Conservation (phyloP, 2,113 vertebrate genomes). For the Gambusia affinis region DNA sequence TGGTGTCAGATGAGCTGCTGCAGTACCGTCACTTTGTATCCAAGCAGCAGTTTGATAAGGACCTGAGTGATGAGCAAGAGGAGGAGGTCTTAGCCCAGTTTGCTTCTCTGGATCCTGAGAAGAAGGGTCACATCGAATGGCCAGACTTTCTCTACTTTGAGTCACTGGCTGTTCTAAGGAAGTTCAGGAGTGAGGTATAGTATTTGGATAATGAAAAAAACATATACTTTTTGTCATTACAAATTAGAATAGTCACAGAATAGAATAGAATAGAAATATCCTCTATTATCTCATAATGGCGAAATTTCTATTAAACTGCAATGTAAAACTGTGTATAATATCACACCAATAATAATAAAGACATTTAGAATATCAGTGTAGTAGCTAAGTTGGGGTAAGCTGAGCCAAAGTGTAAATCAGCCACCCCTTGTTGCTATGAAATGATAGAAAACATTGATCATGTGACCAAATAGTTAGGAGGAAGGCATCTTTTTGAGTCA, state of each 20-base stretch:
- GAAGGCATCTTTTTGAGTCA: too few relatives aligned
- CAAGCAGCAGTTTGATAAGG: slow-evolving; percentile 86
- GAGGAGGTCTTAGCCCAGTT: slow-evolving; percentile 90
- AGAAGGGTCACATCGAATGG: slow-evolving; percentile 91
- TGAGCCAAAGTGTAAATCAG: too few relatives aligned
- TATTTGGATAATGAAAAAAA: not conserved
- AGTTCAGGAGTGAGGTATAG: slow-evolving; percentile 88
- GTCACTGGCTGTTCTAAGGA: slow-evolving; percentile 88
- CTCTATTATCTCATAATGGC: too few relatives aligned
- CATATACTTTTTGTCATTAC: not conserved
- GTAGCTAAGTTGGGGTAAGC: too few relatives aligned
- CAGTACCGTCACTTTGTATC: slow-evolving; percentile 92
- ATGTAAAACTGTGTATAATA: too few relatives aligned
- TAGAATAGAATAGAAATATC: too few relatives aligned
- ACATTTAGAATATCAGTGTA: too few relatives aligned
- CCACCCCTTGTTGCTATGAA: too few relatives aligned
- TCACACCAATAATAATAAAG: not conserved
- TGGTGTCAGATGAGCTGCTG: slow-evolving; percentile 91
- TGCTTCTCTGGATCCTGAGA: slow-evolving; percentile 87
- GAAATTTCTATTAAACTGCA: not conserved
- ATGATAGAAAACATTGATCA: too few relatives aligned
- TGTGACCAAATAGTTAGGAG: too few relatives aligned
- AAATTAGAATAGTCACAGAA: not conserved
- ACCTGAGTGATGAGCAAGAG: slow-evolving; percentile 86
- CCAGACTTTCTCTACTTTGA: slow-evolving; percentile 93